Conservation (phyloP, 2,888 invertebrate genomes). For the Aphodius granarius region DNA sequence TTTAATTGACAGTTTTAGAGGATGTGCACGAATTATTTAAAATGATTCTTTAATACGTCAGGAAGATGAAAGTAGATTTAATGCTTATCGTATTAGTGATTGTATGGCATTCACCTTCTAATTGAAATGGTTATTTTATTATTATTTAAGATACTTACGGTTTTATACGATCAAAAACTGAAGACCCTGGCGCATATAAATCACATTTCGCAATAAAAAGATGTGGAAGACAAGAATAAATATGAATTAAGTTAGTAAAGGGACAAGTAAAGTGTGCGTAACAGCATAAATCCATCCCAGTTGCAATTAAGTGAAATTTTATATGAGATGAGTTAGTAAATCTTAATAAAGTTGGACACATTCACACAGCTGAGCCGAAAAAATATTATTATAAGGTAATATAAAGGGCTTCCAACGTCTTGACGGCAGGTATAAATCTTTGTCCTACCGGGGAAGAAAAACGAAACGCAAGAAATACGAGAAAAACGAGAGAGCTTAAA, state of each 20-base stretch:
- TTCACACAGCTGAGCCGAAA: conserved; percentile 32
- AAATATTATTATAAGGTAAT: conserved; percentile 54
- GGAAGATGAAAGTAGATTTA: background rate
- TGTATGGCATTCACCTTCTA: background rate
- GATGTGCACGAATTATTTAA: background rate
- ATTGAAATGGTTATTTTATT: too few relatives aligned
- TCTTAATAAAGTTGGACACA: conserved; percentile 27
- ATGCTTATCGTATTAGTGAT: background rate
- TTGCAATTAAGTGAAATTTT: conserved; percentile 28
- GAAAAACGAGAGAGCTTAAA: conserved; percentile 52
- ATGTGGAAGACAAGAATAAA: background rate
- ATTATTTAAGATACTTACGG: too few relatives aligned
- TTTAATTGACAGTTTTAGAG: background rate
- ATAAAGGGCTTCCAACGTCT: conserved; percentile 48
- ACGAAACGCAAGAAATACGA: conserved; percentile 46
- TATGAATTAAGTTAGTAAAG: background rate
- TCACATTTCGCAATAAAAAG: background rate
- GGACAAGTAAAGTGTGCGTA: conserved; percentile 1
- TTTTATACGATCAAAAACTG: too few relatives aligned
- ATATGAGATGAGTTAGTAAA: conserved; percentile 25
- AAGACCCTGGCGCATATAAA: background rate
- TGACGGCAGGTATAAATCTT: conserved; percentile 55
- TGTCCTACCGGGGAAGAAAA: background rate
- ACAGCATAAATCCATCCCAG: conserved; percentile 25
- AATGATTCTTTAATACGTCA: background rate